Evolutionary conservation across 2,888 invertebrate species (phyloP), one percentile per base, ranked within the genome.

Genomic region (Aromia moschata): DNA sequence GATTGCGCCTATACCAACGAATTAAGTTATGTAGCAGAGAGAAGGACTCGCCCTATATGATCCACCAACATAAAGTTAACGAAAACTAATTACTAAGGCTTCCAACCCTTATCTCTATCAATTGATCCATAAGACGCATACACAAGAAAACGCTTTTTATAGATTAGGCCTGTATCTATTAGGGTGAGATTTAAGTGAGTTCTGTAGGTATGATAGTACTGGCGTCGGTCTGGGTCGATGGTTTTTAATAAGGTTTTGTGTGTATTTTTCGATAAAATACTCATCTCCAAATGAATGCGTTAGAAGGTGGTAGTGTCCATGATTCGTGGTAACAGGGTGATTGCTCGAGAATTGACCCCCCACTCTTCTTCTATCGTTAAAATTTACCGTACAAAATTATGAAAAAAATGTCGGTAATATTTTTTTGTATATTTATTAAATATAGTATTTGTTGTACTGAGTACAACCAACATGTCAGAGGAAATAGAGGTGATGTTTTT

Each of bases 111-210:
- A 70, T 70, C 70, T 61, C 64, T 66, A 69, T 68, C 69, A 70
- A 70, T 70, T 70, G 69, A 70, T 69, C 70, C 67, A 67, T 68
- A 70, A 69, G 67, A 65, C 62, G 46, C 65, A 64, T 67, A 67
- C 69, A 64, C n/a, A n/a, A 66, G 70, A 65, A 70, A 70, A 69
- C 67, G 69, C 69, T 68, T 67, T 66, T 61, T 60, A 40, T 59
- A 65, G 67, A 69, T 69, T 70, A 69, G 61, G 56, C 36, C n/a
- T 45, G 47, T 51, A 43, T 62, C 55, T n/a, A 64, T 64, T 61
- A 63, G 61, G 58, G 62, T 54, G 58, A 62, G 62, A 62, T 60
- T n/a, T n/a, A n/a, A n/a, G 64, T 56, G 60, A 59, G 46, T 40
- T 43, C 45, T 58, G 56, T 52, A 51, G 51, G 20, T 31, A 41